Conservation (phyloP, 2,888 invertebrate genomes). For the Vanessa cardui region DNA sequence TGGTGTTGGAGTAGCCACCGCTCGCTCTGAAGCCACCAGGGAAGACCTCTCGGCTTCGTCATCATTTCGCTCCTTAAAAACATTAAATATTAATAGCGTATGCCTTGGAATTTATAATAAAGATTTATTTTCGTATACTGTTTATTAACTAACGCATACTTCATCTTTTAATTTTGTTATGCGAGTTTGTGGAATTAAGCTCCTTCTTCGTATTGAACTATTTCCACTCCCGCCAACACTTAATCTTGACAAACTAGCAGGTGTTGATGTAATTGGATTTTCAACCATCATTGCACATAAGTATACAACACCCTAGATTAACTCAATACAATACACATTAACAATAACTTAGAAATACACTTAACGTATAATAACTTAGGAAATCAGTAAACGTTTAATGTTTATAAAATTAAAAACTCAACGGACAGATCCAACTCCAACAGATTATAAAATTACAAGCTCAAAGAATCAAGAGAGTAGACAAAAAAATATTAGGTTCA, state of each 20-base stretch:
- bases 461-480: too few species aligned
- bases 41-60: conserved; percentile 84
- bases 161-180: conserved; percentile 56
- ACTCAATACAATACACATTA: background rate
- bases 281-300: conserved; percentile 58
- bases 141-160: conserved; percentile 47
- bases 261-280: conserved; percentile 63
- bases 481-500: too few species aligned
- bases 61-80: conserved; percentile 76
- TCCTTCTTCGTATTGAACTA: conserved; percentile 62
- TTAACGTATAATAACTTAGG: conserved; percentile 8
- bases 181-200: conserved; percentile 61
- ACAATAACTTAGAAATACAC: conserved; percentile 5
- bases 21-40: conserved; percentile 73
- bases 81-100: background rate
- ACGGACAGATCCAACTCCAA: conserved; percentile 37
- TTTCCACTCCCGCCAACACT: conserved; percentile 72
- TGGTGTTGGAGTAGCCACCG: conserved; percentile 68
- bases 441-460: conserved; percentile 1
- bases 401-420: conserved; percentile 48
- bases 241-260: conserved; percentile 52
- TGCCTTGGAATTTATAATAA: too few species aligned
- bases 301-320: conserved; percentile 15
- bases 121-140: too few species aligned
- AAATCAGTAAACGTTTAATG: conserved; percentile 16